Evolutionary conservation across 2,113 vertebrate genomes (phyloP).

Genomic region (Piaya cayana): DNA sequence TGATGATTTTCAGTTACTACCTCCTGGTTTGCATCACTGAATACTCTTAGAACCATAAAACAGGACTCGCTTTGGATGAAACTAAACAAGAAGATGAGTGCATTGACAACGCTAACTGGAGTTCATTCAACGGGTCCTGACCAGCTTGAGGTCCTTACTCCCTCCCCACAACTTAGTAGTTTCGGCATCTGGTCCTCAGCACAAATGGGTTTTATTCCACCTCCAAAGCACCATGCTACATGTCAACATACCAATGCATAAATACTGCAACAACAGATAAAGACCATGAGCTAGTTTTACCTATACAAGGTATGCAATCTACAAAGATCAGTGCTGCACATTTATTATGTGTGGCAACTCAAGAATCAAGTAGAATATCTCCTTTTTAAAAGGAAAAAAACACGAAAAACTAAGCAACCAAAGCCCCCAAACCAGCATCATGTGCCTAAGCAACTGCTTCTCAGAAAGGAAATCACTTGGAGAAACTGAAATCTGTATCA

Average conservation of each 20-base stretch:
- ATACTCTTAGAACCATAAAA: neutral
- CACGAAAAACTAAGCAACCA: neutral
- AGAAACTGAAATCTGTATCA: neutral
- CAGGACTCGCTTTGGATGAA: neutral
- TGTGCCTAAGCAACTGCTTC: neutral
- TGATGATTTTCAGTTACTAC: neutral
- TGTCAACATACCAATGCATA: neutral
- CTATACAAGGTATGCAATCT: neutral
- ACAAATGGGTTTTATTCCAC: neutral
- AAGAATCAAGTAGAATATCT: neutral
- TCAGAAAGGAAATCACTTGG: neutral
- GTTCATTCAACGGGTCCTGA: neutral
- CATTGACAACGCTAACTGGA: neutral
- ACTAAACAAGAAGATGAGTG: neutral
- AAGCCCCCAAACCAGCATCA: neutral
- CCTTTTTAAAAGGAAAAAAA: neutral
- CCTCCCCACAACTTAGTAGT: neutral
- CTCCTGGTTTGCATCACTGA: neutral
- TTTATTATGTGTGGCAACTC: neutral
- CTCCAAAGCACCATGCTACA: accelerated
- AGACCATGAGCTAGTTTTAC: neutral
- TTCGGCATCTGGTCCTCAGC: neutral
- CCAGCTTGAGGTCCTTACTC: neutral
- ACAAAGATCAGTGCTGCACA: neutral
- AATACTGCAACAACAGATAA: neutral